These are phyloP conservation scores for Meloidogyne exigua DNA, from an alignment of 1,140 invertebrate species.

Conservation along the genomic window DNA sequence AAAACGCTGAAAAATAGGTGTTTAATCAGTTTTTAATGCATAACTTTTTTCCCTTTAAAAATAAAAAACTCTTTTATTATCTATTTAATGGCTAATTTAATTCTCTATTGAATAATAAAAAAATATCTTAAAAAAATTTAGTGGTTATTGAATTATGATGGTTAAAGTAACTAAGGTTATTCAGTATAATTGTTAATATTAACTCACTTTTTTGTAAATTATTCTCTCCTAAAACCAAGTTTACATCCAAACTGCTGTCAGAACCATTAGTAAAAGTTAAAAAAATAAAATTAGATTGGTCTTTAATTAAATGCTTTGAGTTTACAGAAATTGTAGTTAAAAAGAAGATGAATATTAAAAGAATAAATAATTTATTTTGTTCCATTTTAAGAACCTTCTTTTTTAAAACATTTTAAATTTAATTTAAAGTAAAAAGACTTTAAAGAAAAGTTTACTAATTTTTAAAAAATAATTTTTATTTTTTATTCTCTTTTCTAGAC, in stretches of 20 bases:
- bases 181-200: no score
- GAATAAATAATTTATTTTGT: background rate
- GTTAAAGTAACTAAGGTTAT: no score
- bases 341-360: background rate
- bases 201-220: background rate
- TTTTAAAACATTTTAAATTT: no score
- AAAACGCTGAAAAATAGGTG: background rate
- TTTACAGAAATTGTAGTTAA: constrained; percentile 2
- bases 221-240: background rate
- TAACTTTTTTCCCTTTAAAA: background rate
- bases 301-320: background rate
- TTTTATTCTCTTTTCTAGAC: no score
- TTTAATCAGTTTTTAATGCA: background rate
- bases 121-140: background rate
- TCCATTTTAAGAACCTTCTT: no score
- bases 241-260: background rate
- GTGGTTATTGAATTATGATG: background rate
- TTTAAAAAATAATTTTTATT: no score
- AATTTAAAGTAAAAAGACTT: no score
- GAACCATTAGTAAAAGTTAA: constrained; percentile 10
- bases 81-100: background rate
- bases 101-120: background rate
- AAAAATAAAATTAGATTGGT: constrained; percentile 18
- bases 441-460: no score
- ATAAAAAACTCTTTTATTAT: background rate